Evolutionary conservation across 2,113 vertebrate species (phyloP).

Genomic region (Tragelaphus imberbis): DNA sequence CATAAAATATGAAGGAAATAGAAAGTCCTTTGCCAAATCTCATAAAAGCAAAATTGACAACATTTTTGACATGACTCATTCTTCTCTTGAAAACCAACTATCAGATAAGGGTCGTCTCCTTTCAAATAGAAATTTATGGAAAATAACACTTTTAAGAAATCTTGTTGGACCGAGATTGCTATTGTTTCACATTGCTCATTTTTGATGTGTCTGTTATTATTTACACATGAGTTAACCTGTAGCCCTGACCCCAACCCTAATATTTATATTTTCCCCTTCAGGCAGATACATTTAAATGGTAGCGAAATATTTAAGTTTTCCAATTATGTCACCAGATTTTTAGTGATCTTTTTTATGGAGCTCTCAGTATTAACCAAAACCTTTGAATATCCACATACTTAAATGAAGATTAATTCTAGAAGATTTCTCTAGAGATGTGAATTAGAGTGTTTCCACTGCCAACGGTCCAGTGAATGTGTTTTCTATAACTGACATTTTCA

Average conservation of each 20-base stretch:
- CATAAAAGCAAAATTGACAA: conserved; percentile 57
- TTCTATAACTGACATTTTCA: neutral
- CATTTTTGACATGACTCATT: conserved; percentile 65
- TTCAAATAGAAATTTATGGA: conserved; percentile 9
- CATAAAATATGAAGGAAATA: conserved; percentile 66
- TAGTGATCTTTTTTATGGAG: neutral
- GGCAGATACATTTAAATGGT: neutral
- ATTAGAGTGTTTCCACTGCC: neutral
- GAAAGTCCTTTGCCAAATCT: conserved; percentile 47
- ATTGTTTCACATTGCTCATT: neutral
- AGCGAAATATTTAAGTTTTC: neutral
- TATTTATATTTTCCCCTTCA: neutral
- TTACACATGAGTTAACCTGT: neutral
- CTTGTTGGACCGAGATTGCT: neutral
- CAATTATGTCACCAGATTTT: neutral
- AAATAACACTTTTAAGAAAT: neutral
- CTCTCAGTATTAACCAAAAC: neutral
- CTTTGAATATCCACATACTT: neutral
- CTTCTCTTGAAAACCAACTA: conserved; percentile 45
- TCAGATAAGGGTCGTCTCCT: conserved; percentile 6
- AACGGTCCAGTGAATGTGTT: neutral
- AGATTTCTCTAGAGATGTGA: neutral
- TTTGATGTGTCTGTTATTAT: neutral
- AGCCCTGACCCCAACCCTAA: neutral
- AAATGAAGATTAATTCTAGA: neutral